Conservation (phyloP, 2,888 invertebrate genomes). For the Drosophila acutilabella region DNA sequence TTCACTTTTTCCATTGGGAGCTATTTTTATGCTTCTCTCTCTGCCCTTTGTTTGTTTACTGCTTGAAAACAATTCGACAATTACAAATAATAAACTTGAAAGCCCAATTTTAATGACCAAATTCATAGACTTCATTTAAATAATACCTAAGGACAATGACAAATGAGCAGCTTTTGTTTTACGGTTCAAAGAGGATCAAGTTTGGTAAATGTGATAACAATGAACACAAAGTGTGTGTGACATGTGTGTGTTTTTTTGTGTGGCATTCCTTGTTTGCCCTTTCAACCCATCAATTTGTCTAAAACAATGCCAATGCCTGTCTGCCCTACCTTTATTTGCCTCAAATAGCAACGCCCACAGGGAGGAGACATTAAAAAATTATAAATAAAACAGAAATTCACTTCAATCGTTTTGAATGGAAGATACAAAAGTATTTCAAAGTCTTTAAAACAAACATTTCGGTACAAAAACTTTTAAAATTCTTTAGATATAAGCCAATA, state of each 20-base stretch:
- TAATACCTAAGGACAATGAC: slow-evolving; percentile 60
- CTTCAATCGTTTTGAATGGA: slow-evolving; percentile 46
- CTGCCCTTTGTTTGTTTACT: slow-evolving; percentile 1
- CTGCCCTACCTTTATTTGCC: slow-evolving; percentile 45
- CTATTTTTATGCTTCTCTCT: not conserved
- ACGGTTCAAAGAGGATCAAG: slow-evolving; percentile 57
- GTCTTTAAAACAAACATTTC: not conserved
- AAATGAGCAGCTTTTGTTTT: slow-evolving; percentile 64
- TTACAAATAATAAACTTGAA: slow-evolving; percentile 48
- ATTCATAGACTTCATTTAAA: slow-evolving; percentile 56
- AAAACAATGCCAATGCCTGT: slow-evolving; percentile 51
- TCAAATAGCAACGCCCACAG: slow-evolving; percentile 34
- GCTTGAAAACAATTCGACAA: slow-evolving; percentile 43
- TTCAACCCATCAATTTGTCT: slow-evolving; percentile 65
- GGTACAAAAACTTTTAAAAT: not conserved
- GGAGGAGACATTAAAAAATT: slow-evolving; percentile 34
- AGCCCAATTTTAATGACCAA: slow-evolving; percentile 35
- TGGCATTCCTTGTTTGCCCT: slow-evolving; percentile 53
- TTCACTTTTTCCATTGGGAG: not conserved
- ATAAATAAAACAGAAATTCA: slow-evolving; percentile 23
- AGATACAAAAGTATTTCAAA: slow-evolving; percentile 7
- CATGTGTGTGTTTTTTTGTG: slow-evolving; percentile 9
- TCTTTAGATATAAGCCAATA: not conserved
- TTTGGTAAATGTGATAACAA: slow-evolving; percentile 63
- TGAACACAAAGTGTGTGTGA: slow-evolving; percentile 36